These are phyloP conservation scores for Podotricha telesiphe DNA, from an alignment of 2,888 invertebrate genomes.

Conservation along the genomic window DNA sequence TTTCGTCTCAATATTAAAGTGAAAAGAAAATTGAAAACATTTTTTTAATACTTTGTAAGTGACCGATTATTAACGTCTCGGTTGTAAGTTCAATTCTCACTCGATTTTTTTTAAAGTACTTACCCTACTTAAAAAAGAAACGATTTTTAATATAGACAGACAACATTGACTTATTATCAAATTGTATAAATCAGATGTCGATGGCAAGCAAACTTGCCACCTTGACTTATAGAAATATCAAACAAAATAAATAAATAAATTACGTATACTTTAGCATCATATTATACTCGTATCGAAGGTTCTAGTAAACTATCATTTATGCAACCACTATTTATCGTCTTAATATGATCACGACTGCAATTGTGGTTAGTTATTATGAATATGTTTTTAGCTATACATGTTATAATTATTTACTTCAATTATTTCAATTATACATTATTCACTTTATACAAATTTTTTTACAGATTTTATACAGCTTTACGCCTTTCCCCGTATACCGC, in stretches of 20 bases:
- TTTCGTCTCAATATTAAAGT: too few relatives aligned
- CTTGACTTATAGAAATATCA: slow-evolving; percentile 25
- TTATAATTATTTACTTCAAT: too few relatives aligned
- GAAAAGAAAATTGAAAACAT: too few relatives aligned
- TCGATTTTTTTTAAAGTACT: too few relatives aligned
- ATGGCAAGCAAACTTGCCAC: slow-evolving; percentile 2
- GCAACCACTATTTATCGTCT: slow-evolving; percentile 27
- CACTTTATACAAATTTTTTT: background rate
- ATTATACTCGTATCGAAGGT: slow-evolving; percentile 12
- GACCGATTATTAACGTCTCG: too few relatives aligned
- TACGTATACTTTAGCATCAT: slow-evolving; percentile 3
- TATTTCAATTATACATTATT: background rate
- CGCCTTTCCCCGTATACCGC: background rate
- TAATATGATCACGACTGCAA: slow-evolving; percentile 26
- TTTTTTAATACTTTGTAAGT: too few relatives aligned
- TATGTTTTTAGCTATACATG: slow-evolving; percentile 21
- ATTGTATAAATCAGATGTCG: background rate
- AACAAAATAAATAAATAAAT: slow-evolving; percentile 18
- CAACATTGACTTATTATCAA: background rate
- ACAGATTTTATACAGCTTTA: background rate
- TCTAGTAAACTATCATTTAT: slow-evolving; percentile 21
- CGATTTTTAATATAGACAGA: background rate
- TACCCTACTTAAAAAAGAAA: background rate
- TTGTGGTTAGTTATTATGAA: slow-evolving; percentile 13
- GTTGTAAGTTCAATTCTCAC: too few relatives aligned